Evolutionary conservation across 2,113 vertebrate genomes (phyloP), one percentile per base, ranked within the genome.

Genomic region (Natator depressus): DNA sequence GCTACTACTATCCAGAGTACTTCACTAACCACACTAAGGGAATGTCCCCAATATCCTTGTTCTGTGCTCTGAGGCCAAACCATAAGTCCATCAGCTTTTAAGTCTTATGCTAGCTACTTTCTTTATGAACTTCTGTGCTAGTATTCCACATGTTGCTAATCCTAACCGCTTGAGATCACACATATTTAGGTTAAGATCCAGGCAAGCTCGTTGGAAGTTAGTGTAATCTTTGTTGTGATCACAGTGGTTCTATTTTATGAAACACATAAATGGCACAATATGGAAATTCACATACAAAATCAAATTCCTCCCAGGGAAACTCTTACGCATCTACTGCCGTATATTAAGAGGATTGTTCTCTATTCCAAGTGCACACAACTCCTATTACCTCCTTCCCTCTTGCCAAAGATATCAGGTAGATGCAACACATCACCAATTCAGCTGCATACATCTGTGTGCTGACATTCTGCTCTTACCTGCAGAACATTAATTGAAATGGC

Each of bases 401-500:
- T 82, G 42, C 31, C 91, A 80, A 72, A 46, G 51, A 24, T 19
- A 31, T 49, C 46, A 65, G 89, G 75, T 91, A 1, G 55, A 20
- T 54, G 79, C 75, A 8, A 1, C 0, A 53, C 19, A 59, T 59
- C 57, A 59, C 65, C 31, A 17, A 3, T 6, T 13, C 62, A 4
- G 38, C 0, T 46, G 51, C 12, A 9, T 10, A 20, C 20, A 1
- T 0, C 1, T 20, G 13, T 38, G 65, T 72, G 50, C 55, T 24
- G 84, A 7, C 31, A 38, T 2, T 7, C 2, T 8, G 5, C 80
- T 93, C 82, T 25, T 8, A 42, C 3, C 1, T 3, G 4, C 0
- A 49, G 35, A 49, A 14, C 17, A 38, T n/a, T 22, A 8, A 72
- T 72, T 38, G 38, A 72, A 72, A 72, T n/a, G 65, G 65, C n/a